phyloP scores from a whole-genome alignment of 2,113 vertebrate genomes.

The Notarius lentiginosus region DNA sequence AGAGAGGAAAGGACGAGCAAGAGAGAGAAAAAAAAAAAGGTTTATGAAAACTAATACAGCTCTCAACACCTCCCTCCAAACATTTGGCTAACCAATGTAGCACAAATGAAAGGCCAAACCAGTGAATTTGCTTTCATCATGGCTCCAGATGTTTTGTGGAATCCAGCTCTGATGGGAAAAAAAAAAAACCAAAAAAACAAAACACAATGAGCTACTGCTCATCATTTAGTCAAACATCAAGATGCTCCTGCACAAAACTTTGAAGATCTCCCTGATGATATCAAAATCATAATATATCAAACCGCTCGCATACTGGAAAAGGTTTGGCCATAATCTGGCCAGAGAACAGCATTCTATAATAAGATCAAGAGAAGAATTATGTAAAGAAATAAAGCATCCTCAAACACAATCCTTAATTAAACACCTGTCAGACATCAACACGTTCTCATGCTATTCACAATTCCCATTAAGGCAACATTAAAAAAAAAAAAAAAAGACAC shows the following conservation, averaged over 20 bases:
- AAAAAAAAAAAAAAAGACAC: constrained; percentile 35
- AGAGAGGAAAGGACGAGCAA: background rate
- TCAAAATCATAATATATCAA: constrained; percentile 31
- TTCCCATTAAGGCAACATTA: constrained; percentile 55
- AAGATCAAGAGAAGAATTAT: constrained; percentile 30
- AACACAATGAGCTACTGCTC: constrained; percentile 10
- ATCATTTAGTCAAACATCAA: constrained; percentile 16
- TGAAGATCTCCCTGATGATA: constrained; percentile 28
- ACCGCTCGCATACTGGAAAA: constrained; percentile 31
- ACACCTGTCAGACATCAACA: constrained; percentile 19
- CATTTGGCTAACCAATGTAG: constrained; percentile 17
- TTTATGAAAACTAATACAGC: constrained; percentile 7
- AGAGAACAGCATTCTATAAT: constrained; percentile 37
- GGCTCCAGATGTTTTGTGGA: background rate
- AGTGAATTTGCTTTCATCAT: background rate
- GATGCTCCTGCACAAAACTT: background rate
- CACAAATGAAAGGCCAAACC: constrained; percentile 25
- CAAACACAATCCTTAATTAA: constrained; percentile 33
- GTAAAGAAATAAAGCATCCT: constrained; percentile 31
- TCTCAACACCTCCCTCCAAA: background rate
- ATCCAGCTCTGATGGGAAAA: background rate
- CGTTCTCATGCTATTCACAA: constrained; percentile 26
- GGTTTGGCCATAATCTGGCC: constrained; percentile 30
- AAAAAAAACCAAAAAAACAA: too few species aligned
- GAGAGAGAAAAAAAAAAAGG: constrained; percentile 9